Evolutionary conservation across 2,888 invertebrate genomes (phyloP).

Genomic region (Suillia variegata): DNA sequence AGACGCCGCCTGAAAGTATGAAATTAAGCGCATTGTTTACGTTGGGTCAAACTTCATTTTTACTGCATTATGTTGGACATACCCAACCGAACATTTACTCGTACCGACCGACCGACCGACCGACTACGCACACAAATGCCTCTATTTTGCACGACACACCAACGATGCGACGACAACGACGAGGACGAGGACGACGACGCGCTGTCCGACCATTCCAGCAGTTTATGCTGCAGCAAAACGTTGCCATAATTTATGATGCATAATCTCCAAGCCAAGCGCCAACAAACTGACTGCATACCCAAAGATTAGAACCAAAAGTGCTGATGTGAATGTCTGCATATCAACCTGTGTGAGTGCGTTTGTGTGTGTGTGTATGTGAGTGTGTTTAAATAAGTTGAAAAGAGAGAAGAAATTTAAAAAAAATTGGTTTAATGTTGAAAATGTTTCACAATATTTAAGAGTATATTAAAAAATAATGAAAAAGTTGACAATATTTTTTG

Average conservation of each 20-base stretch:
- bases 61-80: neutral
- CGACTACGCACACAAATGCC: no score
- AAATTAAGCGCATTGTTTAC: neutral
- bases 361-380: no score
- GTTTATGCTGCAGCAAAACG: constrained; percentile 26
- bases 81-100: no score
- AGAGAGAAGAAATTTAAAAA: neutral
- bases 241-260: constrained; percentile 44
- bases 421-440: no score
- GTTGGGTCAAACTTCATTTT: neutral
- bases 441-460: no score
- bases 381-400: no score
- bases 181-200: no score
- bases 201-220: neutral
- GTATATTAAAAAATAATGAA: no score
- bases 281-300: constrained; percentile 61
- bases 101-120: no score
- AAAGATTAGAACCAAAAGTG: constrained; percentile 63
- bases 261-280: constrained; percentile 49
- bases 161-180: no score
- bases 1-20: neutral
- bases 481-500: no score
- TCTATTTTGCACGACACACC: no score
- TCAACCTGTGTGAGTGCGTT: constrained; percentile 65
- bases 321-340: constrained; percentile 67